Evolutionary conservation across 2,113 vertebrate species (phyloP).

Genomic region (Scomber colias): DNA sequence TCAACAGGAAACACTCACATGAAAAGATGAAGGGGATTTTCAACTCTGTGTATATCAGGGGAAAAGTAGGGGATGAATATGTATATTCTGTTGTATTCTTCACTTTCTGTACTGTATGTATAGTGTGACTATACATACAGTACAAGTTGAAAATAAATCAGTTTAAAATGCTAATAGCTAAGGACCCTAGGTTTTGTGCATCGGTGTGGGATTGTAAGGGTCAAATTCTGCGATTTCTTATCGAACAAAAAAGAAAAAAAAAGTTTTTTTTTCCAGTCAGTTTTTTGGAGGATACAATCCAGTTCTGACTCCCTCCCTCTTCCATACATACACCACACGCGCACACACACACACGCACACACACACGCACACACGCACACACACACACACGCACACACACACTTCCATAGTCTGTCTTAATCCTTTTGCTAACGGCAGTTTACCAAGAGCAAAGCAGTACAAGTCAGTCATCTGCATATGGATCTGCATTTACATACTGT

Average conservation of each 20-base stretch:
- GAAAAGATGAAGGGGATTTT: not conserved
- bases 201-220: not conserved
- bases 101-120: not conserved
- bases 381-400: not conserved
- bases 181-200: not conserved
- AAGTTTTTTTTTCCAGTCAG: slow-evolving; percentile 39
- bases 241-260: not conserved
- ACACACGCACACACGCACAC: slow-evolving; percentile 5
- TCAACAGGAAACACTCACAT: not conserved
- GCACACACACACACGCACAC: not conserved
- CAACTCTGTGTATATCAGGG: not conserved
- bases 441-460: slow-evolving; percentile 40
- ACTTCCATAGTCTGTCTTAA: slow-evolving; percentile 7
- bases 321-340: not conserved
- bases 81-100: not conserved
- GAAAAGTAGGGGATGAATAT: slow-evolving; percentile 15
- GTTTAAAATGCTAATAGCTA: not conserved
- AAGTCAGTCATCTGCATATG: slow-evolving; percentile 43
- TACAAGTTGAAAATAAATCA: not conserved
- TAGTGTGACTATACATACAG: not conserved
- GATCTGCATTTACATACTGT: slow-evolving; percentile 58
- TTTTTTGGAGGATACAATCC: slow-evolving; percentile 30
- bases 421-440: slow-evolving; percentile 27
- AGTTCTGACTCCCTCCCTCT: slow-evolving; percentile 8
- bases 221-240: not conserved